phyloP scores from a whole-genome alignment of 2,888 invertebrate genomes.

The Drosophila pseudotalamancana region DNA sequence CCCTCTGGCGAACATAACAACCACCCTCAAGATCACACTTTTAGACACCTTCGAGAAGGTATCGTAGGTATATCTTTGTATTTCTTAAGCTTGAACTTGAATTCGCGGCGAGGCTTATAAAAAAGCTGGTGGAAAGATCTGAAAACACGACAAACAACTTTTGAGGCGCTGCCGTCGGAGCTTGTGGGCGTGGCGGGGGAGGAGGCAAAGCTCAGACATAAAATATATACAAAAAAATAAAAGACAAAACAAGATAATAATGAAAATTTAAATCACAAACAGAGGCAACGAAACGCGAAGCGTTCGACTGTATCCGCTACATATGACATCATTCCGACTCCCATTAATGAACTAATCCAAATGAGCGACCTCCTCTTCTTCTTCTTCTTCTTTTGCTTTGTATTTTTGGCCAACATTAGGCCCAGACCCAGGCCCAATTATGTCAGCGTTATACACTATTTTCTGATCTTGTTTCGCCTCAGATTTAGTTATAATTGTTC shows the following conservation, averaged over 20 bases:
- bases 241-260: slow-evolving; percentile 42
- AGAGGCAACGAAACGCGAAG: slow-evolving; percentile 39
- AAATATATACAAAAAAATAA: slow-evolving; percentile 14
- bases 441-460: slow-evolving; percentile 15
- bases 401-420: slow-evolving; percentile 21
- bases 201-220: slow-evolving; percentile 15
- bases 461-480: slow-evolving; percentile 16
- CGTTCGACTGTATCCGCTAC: slow-evolving; percentile 65
- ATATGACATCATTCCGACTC: slow-evolving; percentile 68
- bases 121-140: slow-evolving; percentile 22
- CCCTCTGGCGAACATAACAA: slow-evolving; percentile 41
- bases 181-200: neutral
- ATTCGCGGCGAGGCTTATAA: slow-evolving; percentile 42
- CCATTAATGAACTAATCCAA: slow-evolving; percentile 38
- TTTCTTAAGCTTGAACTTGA: slow-evolving; percentile 58
- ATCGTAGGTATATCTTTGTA: neutral
- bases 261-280: slow-evolving; percentile 63
- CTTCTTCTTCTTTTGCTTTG: neutral
- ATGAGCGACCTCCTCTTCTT: slow-evolving; percentile 11
- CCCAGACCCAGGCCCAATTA: slow-evolving; percentile 38
- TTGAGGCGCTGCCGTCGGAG: slow-evolving; percentile 38
- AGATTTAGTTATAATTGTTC: slow-evolving; percentile 33
- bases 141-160: slow-evolving; percentile 76
- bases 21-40: slow-evolving; percentile 56
- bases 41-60: slow-evolving; percentile 46